Evolutionary conservation across 2,888 invertebrate species (phyloP).

Genomic region (Eupelmus urozonus): DNA sequence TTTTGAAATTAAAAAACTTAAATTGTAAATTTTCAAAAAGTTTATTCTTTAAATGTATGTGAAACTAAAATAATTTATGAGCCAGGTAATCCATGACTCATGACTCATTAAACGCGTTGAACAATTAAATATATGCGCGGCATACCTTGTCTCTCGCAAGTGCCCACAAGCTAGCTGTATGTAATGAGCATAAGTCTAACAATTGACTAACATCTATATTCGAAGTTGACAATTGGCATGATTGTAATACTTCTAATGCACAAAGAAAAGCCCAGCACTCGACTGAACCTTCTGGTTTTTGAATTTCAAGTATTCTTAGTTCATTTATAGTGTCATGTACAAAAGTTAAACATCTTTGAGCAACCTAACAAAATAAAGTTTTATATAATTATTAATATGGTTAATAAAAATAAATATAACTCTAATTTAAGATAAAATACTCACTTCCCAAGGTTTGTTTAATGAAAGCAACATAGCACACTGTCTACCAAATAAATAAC

Average conservation of each 20-base stretch:
- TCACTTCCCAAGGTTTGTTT: slow-evolving; percentile 89
- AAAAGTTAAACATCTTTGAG: slow-evolving; percentile 92
- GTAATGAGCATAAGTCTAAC: slow-evolving; percentile 86
- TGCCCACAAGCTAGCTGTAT: slow-evolving; percentile 92
- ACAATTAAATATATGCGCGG: slow-evolving; percentile 32
- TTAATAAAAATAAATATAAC: not conserved
- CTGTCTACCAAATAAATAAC: slow-evolving; percentile 95
- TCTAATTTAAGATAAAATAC: slow-evolving; percentile 62
- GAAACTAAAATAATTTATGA: slow-evolving; percentile 28
- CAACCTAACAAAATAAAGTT: slow-evolving; percentile 80
- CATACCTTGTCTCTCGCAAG: slow-evolving; percentile 90
- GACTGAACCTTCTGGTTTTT: slow-evolving; percentile 88
- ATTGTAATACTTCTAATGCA: slow-evolving; percentile 91
- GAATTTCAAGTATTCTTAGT: slow-evolving; percentile 88
- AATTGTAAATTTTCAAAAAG: not conserved
- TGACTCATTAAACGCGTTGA: slow-evolving; percentile 31
- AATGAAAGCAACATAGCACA: slow-evolving; percentile 88
- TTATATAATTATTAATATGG: not conserved
- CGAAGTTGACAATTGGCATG: slow-evolving; percentile 84
- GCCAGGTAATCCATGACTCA: slow-evolving; percentile 23
- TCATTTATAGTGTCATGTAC: slow-evolving; percentile 94
- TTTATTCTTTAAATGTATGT: not conserved
- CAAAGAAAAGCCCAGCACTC: slow-evolving; percentile 96
- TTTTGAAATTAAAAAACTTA: too few relatives aligned
- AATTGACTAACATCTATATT: slow-evolving; percentile 82